A percentile compares a stretch with the other conserved stretches of the same genome.
Evolutionary conservation across 2,113 vertebrate genomes (phyloP).

Genomic region (Montifringilla adamsi): DNA sequence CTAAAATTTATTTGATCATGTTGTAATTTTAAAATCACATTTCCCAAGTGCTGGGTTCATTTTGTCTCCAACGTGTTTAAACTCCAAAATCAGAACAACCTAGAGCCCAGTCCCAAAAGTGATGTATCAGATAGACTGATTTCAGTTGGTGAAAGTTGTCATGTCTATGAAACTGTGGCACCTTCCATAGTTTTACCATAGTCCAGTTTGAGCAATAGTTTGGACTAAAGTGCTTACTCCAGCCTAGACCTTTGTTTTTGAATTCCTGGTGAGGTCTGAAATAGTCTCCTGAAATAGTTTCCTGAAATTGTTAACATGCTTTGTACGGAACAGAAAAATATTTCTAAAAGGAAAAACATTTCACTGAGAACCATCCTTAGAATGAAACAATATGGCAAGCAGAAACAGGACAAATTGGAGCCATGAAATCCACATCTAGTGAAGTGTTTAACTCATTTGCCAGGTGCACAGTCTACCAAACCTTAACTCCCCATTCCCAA

Average conservation of each 20-base stretch:
- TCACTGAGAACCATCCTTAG: too few species aligned
- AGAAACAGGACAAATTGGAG: not conserved
- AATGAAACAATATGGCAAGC: not conserved
- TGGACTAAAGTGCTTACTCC: not conserved
- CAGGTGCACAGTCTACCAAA: not conserved
- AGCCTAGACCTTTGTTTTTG: not conserved
- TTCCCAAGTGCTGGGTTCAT: not conserved
- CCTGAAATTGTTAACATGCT: not conserved
- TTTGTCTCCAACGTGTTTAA: not conserved
- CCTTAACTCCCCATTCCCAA: not conserved
- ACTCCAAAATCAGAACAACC: not conserved
- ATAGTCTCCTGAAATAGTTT: not conserved
- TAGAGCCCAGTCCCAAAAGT: not conserved
- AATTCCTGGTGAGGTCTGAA: not conserved
- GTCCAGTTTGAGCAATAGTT: not conserved
- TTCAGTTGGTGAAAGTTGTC: not conserved
- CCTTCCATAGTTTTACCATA: not conserved
- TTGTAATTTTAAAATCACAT: not conserved
- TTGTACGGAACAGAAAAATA: not conserved
- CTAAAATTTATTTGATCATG: not conserved
- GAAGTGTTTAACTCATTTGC: not conserved
- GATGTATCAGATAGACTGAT: not conserved
- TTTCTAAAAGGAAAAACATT: not conserved
- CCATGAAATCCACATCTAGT: not conserved
- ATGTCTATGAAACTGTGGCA: not conserved